A percentile compares a stretch with the other conserved stretches of the same genome.
Evolutionary conservation across 1,140 invertebrate genomes (phyloP).

Genomic region (Aphelenchoides fujianensis): DNA sequence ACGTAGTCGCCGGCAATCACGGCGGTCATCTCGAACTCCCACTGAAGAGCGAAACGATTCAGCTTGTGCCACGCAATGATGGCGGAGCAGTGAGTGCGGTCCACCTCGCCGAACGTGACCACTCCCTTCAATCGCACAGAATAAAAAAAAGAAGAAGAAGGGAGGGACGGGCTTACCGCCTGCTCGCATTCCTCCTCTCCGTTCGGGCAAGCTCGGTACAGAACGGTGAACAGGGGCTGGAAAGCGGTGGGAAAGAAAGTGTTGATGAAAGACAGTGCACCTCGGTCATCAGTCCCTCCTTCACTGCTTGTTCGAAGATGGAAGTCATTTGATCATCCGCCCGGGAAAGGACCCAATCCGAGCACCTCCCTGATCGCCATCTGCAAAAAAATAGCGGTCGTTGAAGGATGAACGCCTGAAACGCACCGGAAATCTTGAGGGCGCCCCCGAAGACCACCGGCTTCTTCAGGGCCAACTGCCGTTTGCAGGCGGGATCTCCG

Average conservation of each 20-base stretch:
- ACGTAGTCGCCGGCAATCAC: neutral
- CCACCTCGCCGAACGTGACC: neutral
- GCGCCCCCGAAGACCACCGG: constrained; percentile 1
- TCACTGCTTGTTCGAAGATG: neutral
- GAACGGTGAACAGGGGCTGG: neutral
- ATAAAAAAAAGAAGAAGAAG: too few species aligned
- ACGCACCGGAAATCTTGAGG: neutral
- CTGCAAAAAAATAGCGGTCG: too few species aligned
- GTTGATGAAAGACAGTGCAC: too few species aligned
- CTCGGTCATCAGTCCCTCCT: neutral
- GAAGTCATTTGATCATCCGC: neutral
- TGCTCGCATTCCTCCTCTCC: neutral
- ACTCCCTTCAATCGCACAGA: too few species aligned
- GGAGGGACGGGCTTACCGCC: neutral
- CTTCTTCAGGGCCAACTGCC: constrained; percentile 2
- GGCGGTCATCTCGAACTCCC: neutral
- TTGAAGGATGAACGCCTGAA: too few species aligned
- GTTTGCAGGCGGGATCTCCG: neutral
- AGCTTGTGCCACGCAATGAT: neutral
- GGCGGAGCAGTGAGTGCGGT: neutral
- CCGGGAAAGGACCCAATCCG: neutral
- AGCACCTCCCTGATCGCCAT: constrained; percentile 6
- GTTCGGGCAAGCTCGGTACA: neutral
- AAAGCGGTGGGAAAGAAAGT: too few species aligned
- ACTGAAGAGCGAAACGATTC: neutral